phyloP scores from a whole-genome alignment of 2,888 invertebrate genomes.

The Caenorhabditis panamensis region DNA sequence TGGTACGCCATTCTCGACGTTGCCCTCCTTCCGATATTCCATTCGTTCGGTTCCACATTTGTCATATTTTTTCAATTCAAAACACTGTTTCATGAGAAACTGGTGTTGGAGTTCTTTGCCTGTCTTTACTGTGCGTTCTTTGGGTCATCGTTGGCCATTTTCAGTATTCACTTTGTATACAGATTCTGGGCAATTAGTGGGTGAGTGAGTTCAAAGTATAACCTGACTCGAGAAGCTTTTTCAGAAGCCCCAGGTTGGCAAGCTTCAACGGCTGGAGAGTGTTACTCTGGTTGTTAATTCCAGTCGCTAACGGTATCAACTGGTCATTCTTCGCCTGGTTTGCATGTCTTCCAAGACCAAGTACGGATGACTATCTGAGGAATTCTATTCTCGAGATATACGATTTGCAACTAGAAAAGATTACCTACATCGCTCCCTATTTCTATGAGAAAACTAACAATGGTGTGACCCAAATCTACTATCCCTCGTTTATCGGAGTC shows the following conservation, averaged over 20 bases:
- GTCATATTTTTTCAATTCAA: slow-evolving; percentile 5
- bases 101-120: not conserved
- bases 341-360: not conserved
- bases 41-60: slow-evolving; percentile 11
- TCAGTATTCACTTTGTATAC: slow-evolving; percentile 18
- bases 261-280: slow-evolving; percentile 8
- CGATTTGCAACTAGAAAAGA: not conserved
- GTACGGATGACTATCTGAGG: slow-evolving; percentile 13
- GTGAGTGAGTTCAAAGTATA: not conserved
- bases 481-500: slow-evolving; percentile 6
- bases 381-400: slow-evolving; percentile 6
- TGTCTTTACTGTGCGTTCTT: slow-evolving; percentile 8
- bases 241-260: not conserved
- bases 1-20: slow-evolving; percentile 9
- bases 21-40: slow-evolving; percentile 6
- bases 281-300: slow-evolving; percentile 7
- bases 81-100: not conserved
- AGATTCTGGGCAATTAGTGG: slow-evolving; percentile 15
- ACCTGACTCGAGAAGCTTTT: not conserved
- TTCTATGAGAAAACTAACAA: slow-evolving; percentile 1
- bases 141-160: slow-evolving; percentile 9
- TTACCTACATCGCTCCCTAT: slow-evolving; percentile 1
- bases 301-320: not conserved
- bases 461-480: not conserved
- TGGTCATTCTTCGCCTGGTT: slow-evolving; percentile 8